Conservation (phyloP, 1,140 invertebrate species). For the Oryzaephilus surinamensis region DNA sequence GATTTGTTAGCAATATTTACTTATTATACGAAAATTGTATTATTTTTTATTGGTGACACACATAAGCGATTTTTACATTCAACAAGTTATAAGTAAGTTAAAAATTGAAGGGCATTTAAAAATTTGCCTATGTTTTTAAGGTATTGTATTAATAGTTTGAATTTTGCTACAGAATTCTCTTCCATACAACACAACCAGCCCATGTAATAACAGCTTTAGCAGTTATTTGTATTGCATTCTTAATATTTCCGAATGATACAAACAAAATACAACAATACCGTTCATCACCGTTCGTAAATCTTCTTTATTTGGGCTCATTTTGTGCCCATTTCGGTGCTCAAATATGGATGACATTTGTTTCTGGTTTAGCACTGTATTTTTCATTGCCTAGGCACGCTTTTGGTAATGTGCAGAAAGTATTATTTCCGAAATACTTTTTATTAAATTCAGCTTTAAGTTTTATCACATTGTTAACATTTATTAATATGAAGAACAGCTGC, state of each 20-base stretch:
- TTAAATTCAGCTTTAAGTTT: constrained; percentile 64
- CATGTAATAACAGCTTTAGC: constrained; percentile 57
- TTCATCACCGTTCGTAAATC: constrained; percentile 38
- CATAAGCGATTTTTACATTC: constrained; percentile 11
- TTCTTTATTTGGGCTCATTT: constrained; percentile 63
- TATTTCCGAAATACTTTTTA: constrained; percentile 79
- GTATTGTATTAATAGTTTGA: constrained; percentile 7
- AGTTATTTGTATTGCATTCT: constrained; percentile 49
- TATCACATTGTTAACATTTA: constrained; percentile 48
- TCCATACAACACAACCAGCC: constrained; percentile 60
- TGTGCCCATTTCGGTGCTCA: constrained; percentile 69
- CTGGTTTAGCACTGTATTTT: constrained; percentile 73
- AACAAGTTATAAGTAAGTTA: constrained; percentile 15
- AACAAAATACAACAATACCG: constrained; percentile 31
- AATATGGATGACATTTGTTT: constrained; percentile 84
- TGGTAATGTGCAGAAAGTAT: constrained; percentile 66
- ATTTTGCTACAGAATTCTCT: constrained; percentile 49
- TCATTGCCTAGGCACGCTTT: constrained; percentile 70
- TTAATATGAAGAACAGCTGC: constrained; percentile 21
- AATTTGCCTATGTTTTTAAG: background rate
- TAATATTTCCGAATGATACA: constrained; percentile 43
- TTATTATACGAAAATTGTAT: constrained; percentile 11
- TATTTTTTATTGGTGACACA: constrained; percentile 8
- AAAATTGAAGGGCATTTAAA: background rate
- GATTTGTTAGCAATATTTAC: constrained; percentile 14